Base-by-base conservation (phyloP, 1,140 invertebrate genomes). In the Amphibalanus amphitrite region DNA sequence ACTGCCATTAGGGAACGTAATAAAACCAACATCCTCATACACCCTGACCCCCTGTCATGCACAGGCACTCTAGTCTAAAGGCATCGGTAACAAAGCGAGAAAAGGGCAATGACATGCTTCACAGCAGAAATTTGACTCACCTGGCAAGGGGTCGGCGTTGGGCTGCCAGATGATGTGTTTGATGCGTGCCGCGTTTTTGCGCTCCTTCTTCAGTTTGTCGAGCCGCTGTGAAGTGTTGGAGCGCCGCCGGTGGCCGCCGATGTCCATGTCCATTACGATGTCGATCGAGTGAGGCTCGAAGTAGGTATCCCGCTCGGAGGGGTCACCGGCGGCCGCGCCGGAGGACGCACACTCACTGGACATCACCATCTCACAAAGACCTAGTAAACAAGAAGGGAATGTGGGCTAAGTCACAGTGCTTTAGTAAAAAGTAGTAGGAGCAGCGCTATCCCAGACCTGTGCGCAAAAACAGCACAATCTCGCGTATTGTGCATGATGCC, bases 151-250 rank as follows among this genome's bases (percentile, higher is more conserved):
- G 38, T 72, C 73, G 28, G 73, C 25, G 69, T 76, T 76, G 75
- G 82, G 75, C 72, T 79, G 81, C 81, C 83, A 83, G 26, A 79
- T 72, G 47, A 85, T 77, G 72, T 79, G 78, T 76, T 82, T 83
- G 23, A 83, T 81, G 74, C 82, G 82, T 20, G 81, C 79, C 74
- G 84, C 81, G 74, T 77, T 80, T 78, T 90, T 89, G 76, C 89
- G 87, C 72, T 93, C 90, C 77, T 88, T 86, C 76, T 94, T 90
- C 81, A 97, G 85, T 80, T 92, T 91, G 76, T 97, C 93, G 68
- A 97, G 79, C 77, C 91, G 84, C 75, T 91, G 89, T 29, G 92
- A 90, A 65, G 93, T 97, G 78, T 95, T 94, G 15, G 93, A 92
- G 75, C 93, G 83, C 73, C 88, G 83, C 75, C 90, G 83, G 75